These are phyloP conservation scores for Calephelis virginiensis DNA, from an alignment of 1,140 invertebrate genomes.

Conservation along the genomic window DNA sequence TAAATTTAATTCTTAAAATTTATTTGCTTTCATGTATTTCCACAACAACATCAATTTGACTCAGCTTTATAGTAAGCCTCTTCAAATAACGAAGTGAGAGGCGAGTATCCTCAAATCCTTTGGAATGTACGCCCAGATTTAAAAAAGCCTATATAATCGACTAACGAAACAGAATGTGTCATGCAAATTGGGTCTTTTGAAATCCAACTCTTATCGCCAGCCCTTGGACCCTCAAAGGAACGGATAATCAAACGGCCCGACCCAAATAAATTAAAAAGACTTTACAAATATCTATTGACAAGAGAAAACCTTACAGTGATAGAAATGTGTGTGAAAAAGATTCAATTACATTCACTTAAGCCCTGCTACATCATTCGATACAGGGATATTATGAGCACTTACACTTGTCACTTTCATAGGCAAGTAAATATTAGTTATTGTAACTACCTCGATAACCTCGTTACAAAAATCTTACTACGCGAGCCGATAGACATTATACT, in stretches of 20 bases:
- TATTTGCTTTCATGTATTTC: too few relatives aligned
- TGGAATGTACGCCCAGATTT: neutral
- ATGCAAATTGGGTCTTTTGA: constrained; percentile 15
- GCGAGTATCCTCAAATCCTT: neutral
- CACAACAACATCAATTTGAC: neutral
- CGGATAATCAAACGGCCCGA: constrained; percentile 7
- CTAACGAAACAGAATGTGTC: constrained; percentile 10
- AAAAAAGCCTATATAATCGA: constrained; percentile 5
- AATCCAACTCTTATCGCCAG: constrained; percentile 12
- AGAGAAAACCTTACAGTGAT: neutral
- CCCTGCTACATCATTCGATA: neutral
- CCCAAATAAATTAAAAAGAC: constrained; percentile 12
- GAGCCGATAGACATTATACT: too few relatives aligned
- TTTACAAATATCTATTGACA: constrained; percentile 1
- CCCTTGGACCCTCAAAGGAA: constrained; percentile 4
- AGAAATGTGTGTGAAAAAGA: neutral
- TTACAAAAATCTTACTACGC: too few relatives aligned
- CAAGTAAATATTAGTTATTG: too few relatives aligned
- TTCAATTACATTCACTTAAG: neutral
- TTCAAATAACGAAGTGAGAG: neutral
- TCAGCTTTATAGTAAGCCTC: neutral
- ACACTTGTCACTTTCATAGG: too few relatives aligned
- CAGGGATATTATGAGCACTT: too few relatives aligned
- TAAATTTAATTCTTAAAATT: constrained; percentile 15
- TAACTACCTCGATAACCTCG: too few relatives aligned